Evolutionary conservation across 2,888 invertebrate species (phyloP).

Genomic region (Eucriotettix oculatus): DNA sequence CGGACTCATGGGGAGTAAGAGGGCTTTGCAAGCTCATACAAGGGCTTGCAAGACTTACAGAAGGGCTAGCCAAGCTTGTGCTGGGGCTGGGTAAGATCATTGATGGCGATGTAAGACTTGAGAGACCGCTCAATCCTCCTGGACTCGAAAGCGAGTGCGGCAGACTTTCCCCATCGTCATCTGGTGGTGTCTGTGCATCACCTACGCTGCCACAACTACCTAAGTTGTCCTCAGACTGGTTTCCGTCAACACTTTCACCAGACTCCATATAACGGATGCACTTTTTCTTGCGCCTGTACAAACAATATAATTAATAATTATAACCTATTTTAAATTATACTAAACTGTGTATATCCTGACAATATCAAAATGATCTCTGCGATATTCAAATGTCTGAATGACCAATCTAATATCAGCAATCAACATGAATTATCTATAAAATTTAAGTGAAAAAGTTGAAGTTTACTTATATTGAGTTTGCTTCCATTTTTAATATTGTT

Average conservation of each 20-base stretch:
- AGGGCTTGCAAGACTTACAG: constrained; percentile 38
- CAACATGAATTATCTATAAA: too few species aligned
- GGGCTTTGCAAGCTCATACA: constrained; percentile 33
- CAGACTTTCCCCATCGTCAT: constrained; percentile 46
- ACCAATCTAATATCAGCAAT: too few species aligned
- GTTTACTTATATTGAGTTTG: too few species aligned
- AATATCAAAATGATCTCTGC: too few species aligned
- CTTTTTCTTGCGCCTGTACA: constrained; percentile 86
- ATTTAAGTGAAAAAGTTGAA: too few species aligned
- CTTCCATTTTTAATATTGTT: too few species aligned
- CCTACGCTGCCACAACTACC: constrained; percentile 67
- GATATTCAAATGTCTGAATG: too few species aligned
- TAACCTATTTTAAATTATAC: too few species aligned
- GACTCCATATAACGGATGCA: constrained; percentile 92
- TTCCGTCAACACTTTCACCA: constrained; percentile 43
- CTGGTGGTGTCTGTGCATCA: constrained; percentile 48
- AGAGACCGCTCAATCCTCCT: constrained; percentile 47
- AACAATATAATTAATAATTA: background rate
- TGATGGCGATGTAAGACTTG: constrained; percentile 51
- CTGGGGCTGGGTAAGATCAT: constrained; percentile 65
- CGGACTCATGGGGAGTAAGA: constrained; percentile 25
- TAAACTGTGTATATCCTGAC: too few species aligned
- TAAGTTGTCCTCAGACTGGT: constrained; percentile 53
- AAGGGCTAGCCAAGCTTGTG: constrained; percentile 48
- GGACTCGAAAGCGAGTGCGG: constrained; percentile 41